Percentiles rank a stretch among this genome's conserved stretches.
Evolutionary conservation across 2,113 vertebrate species (phyloP).

Genomic region (Tupaia tana): DNA sequence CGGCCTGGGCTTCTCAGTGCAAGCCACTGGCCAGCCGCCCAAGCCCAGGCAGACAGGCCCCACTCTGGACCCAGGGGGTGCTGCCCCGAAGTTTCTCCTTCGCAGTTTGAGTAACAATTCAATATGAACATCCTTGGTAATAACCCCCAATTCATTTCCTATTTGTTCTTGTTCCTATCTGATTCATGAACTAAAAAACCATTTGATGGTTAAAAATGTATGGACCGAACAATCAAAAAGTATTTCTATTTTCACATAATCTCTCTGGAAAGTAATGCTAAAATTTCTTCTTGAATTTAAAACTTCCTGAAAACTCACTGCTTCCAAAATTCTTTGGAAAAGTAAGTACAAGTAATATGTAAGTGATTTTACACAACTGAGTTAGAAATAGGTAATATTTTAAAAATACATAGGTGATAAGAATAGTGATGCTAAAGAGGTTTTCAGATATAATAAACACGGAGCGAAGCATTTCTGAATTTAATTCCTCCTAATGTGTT

Average conservation of each 20-base stretch:
- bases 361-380: conserved; percentile 5
- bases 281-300: conserved; percentile 36
- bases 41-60: neutral
- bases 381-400: conserved; percentile 37
- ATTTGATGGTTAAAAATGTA: conserved; percentile 27
- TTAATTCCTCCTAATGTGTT: conserved; percentile 27
- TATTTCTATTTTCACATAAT: conserved; percentile 49
- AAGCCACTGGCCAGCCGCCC: neutral
- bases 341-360: neutral
- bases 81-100: neutral
- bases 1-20: neutral
- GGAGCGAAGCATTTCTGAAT: conserved; percentile 6
- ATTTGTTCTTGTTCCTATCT: conserved; percentile 41
- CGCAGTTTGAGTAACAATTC: neutral
- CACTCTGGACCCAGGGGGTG: too few relatives aligned
- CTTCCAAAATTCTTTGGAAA: conserved; percentile 34
- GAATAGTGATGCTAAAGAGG: conserved; percentile 9
- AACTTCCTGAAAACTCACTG: conserved; percentile 21
- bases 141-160: conserved; percentile 4
- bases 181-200: conserved; percentile 38
- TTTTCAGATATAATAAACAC: conserved; percentile 30
- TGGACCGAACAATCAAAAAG: neutral
- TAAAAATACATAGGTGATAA: neutral
- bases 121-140: conserved; percentile 1
- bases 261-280: neutral